Evolutionary conservation across 2,113 vertebrate genomes (phyloP).

Genomic region (Syrmaticus mikado): DNA sequence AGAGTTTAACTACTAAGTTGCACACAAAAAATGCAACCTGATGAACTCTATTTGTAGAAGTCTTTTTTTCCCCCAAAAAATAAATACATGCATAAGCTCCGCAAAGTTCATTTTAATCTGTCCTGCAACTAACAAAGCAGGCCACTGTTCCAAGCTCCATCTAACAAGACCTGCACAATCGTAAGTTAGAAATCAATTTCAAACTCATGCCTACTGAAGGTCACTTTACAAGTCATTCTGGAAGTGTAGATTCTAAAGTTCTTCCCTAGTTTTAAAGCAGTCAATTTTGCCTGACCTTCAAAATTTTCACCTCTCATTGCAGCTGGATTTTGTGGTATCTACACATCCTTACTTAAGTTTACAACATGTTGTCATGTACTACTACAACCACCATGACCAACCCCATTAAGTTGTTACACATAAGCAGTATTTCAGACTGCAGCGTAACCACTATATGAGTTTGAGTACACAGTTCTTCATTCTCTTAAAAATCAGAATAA

Average conservation of each 20-base stretch:
- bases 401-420: neutral
- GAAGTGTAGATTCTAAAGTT: neutral
- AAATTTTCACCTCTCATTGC: neutral
- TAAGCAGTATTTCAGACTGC: neutral
- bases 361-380: neutral
- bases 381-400: neutral
- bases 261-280: neutral
- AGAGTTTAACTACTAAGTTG: neutral
- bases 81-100: neutral
- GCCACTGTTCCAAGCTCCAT: neutral
- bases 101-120: neutral
- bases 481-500: neutral
- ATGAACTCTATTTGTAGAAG: neutral
- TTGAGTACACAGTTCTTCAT: neutral
- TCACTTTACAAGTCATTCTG: neutral
- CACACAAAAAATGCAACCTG: neutral
- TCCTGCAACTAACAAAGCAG: neutral
- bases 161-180: neutral
- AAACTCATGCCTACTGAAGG: neutral
- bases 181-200: neutral
- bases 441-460: fast-evolving
- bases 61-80: neutral
- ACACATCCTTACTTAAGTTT: neutral
- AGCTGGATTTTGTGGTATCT: neutral
- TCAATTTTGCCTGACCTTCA: neutral